These are phyloP conservation scores for Plestiodon gilberti DNA, from an alignment of 2,113 vertebrate species.

Conservation along the genomic window DNA sequence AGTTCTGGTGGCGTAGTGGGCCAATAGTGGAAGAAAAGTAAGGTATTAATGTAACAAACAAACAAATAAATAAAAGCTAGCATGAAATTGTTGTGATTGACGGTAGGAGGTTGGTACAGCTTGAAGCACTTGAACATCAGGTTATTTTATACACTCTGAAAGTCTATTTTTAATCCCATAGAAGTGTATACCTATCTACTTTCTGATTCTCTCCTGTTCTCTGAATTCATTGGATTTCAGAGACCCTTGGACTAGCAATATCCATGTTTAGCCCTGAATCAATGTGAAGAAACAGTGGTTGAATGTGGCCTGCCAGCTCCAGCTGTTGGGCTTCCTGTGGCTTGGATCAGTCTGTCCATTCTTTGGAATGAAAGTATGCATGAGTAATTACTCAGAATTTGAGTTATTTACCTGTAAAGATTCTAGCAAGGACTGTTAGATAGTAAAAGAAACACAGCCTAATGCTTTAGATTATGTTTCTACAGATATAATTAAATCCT, in stretches of 20 bases:
- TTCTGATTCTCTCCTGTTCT: too few relatives aligned
- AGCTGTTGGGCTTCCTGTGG: neutral
- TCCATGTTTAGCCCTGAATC: neutral
- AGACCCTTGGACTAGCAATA: neutral
- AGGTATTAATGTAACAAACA: neutral
- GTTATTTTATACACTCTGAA: neutral
- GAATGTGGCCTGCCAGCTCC: neutral
- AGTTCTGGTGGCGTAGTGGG: too few relatives aligned
- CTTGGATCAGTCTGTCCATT: neutral
- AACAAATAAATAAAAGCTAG: neutral
- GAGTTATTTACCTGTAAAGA: constrained; percentile 42
- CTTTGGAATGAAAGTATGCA: neutral
- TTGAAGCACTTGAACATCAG: neutral
- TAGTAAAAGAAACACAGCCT: constrained; percentile 31
- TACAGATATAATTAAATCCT: constrained; percentile 63
- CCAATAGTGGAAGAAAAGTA: neutral
- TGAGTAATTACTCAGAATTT: constrained; percentile 38
- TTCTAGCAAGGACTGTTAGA: constrained; percentile 40
- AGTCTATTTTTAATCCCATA: neutral
- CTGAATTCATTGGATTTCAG: neutral
- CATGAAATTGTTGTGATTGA: neutral
- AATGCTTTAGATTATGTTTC: constrained; percentile 56
- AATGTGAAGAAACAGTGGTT: neutral
- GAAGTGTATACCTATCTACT: neutral
- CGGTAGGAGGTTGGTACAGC: neutral